These are phyloP conservation scores for Coptodon rendalli DNA, from an alignment of 2,113 vertebrate species.

Conservation along the genomic window DNA sequence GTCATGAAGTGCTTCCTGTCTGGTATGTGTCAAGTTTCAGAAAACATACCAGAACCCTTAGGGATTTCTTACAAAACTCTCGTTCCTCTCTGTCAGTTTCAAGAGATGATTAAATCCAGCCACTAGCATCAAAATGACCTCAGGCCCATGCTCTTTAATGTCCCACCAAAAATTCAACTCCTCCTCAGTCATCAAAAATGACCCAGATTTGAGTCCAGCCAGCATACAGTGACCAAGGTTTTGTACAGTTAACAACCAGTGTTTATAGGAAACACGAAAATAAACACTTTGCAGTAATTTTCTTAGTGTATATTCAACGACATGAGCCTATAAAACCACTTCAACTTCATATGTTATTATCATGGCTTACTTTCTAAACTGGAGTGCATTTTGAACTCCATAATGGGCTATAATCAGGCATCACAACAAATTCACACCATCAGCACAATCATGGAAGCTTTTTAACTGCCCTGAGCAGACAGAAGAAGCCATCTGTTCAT, in stretches of 20 bases:
- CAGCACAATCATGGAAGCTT: neutral
- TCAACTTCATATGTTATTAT: neutral
- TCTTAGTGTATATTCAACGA: neutral
- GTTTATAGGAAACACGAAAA: constrained; percentile 21
- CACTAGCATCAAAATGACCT: constrained; percentile 16
- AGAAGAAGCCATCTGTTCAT: constrained; percentile 53
- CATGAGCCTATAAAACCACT: neutral
- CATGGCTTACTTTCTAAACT: neutral
- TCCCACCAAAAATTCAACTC: neutral
- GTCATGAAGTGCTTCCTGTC: constrained; percentile 9
- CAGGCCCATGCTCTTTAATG: neutral
- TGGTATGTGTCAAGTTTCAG: constrained; percentile 33
- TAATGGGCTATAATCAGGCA: neutral
- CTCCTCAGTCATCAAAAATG: neutral
- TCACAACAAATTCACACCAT: neutral
- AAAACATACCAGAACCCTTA: constrained; percentile 25
- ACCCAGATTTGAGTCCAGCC: neutral
- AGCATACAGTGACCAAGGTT: neutral
- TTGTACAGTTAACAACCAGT: neutral
- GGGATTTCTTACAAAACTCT: constrained; percentile 28
- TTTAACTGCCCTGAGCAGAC: neutral
- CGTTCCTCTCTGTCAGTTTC: constrained; percentile 7
- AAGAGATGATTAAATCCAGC: constrained; percentile 27
- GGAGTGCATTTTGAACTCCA: neutral
- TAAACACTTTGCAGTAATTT: neutral